Base-by-base conservation (phyloP, 2,113 vertebrate species). In the Lampris incognitus region DNA sequence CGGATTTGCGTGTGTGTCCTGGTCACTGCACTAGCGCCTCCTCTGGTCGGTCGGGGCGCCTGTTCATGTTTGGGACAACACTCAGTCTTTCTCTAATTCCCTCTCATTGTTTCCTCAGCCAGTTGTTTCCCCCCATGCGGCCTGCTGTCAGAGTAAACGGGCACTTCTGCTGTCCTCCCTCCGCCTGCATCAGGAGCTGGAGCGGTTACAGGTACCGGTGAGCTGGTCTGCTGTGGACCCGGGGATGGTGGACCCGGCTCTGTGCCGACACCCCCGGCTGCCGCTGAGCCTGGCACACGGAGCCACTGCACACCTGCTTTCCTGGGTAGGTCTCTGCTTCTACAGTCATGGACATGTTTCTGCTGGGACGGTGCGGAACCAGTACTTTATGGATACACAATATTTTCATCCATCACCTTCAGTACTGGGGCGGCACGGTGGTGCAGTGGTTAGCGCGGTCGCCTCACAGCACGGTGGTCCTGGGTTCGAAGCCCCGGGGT, bases 81-180 rank as follows among this genome's bases (percentile, higher is more conserved):
- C 36, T 51, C 6, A 61, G 46, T 1, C 11, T 13, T 36, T 77
- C 9, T 81, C 24, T 13, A 24, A 1, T n/a, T 36, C 6, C 24
- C 13, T 38, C 49, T 4, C 66, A n/a, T 13, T 62, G 11, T 40
- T 66, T 86, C 10, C 9, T 0, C 91, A 98, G 97, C 63, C 56
- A 64, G 38, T 74, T 67, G 55, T 97, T 97, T 87, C 96, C 96
- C 69, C 96, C 4, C 94, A 97, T 62, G 94, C 89, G 36, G 97
- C 97, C 44, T 99, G 97, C 66, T 95, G 96, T 56, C 90, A 93
- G 40, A 98, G 97, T 93, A 98, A 99, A 83, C 95, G 97, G 87
- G 96, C 96, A 57, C 95, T 97, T 74, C 94, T 97, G 58, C 78
- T 97, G 2, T 99, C 97, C 85, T 93, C 94, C 54, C 95, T 95